Conservation (phyloP, 2,888 invertebrate genomes). For the Calephelis perditalis region DNA sequence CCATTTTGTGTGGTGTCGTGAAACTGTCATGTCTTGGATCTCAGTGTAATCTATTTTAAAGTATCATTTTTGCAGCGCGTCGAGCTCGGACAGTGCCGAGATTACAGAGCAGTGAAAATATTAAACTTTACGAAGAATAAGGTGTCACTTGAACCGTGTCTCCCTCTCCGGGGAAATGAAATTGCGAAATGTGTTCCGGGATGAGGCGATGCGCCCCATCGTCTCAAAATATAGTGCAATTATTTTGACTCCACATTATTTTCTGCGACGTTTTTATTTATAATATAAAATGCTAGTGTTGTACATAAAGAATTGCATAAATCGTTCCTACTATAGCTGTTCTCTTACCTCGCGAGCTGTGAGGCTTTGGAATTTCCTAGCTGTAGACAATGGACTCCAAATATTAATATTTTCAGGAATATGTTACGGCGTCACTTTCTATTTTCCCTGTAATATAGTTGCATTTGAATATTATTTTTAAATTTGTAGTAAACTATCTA, state of each 20-base stretch:
- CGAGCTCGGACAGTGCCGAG: constrained; percentile 39
- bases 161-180: constrained; percentile 61
- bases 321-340: no score
- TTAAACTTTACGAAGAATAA: constrained; percentile 55
- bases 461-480: no score
- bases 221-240: constrained; percentile 9
- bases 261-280: neutral
- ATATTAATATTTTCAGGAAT: no score
- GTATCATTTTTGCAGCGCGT: constrained; percentile 33
- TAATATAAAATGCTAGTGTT: no score
- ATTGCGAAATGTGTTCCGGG: constrained; percentile 54
- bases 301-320: no score
- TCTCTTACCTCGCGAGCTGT: no score
- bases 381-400: no score
- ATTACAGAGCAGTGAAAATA: constrained; percentile 49
- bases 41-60: constrained; percentile 30
- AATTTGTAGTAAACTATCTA: no score
- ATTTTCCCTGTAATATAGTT: no score
- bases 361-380: no score
- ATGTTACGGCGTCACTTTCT: no score
- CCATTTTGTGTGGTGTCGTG: neutral
- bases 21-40: constrained; percentile 2
- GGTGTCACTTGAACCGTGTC: constrained; percentile 52
- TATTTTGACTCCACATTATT: constrained; percentile 13
- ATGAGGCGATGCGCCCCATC: constrained; percentile 34